Evolutionary conservation across 2,113 vertebrate genomes (phyloP), one percentile per base, ranked within the genome.

Genomic region (Chlorodrepanis virens): DNA sequence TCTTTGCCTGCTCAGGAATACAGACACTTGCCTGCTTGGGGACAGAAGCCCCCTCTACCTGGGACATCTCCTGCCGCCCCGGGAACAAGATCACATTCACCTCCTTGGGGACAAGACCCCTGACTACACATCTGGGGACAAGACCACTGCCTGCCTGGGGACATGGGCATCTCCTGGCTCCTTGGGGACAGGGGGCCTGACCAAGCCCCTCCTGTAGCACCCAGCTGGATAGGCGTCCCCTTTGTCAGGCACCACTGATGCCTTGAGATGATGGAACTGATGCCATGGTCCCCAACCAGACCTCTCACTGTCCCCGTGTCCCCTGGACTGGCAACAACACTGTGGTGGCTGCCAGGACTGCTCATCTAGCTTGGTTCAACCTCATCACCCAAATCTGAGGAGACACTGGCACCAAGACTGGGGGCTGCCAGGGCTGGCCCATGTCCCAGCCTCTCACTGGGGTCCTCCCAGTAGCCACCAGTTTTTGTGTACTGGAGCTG

Each of bases 231-330:
- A 17, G 40, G 17, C 0, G 0, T 39, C 29, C 42, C 61, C 5
- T 65, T 39, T 0, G 0, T 47, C 1, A 2, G 31, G 28, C 27
- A 64, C 42, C 54, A 53, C 49, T 50, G 57, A 25, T 53, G 37
- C 31, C 18, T 42, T 64, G 47, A 78, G 59, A 52, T 42, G 24
- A 63, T 42, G 47, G 47, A 47, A 52, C 29, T 42, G 37, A 52
- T 42, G 37, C 47, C 14, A 27, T 0, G 0, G 39, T 33, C 25
- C 12, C 31, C 1, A 0, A 0, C 23, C 6, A 6, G 24, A 35
- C 7, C 28, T 35, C 14, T 18, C 20, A 3, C 19, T n/a, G n/a
- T 68, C 28, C 70, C 39, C 25, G 28, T 28, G 54, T 9, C 7
- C 17, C 23, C 22, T 13, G 12, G 12, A 7, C 14, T 33, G 19